Conservation (phyloP, 2,113 vertebrate genomes). For the Bambusicola thoracicus region DNA sequence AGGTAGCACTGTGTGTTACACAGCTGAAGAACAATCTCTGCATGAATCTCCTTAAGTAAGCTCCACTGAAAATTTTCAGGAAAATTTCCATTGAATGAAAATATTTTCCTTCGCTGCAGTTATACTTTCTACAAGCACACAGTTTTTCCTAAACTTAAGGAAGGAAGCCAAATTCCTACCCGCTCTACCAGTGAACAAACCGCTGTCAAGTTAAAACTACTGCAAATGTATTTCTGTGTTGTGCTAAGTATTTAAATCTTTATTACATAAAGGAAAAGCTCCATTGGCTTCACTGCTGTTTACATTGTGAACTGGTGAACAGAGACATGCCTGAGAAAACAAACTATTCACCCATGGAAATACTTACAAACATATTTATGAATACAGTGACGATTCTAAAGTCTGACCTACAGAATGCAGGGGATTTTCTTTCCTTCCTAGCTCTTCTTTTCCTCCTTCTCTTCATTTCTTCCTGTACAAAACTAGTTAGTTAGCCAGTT, state of each 20-base stretch:
- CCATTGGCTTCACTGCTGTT: not conserved
- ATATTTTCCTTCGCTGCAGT: slow-evolving; percentile 12
- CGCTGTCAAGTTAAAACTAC: not conserved
- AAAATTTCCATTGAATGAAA: not conserved
- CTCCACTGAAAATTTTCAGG: not conserved
- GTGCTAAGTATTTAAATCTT: not conserved
- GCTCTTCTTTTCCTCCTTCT: not conserved
- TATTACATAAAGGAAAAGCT: not conserved
- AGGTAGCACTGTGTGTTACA: rapidly evolving
- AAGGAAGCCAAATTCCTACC: not conserved
- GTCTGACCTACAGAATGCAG: not conserved
- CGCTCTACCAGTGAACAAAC: not conserved
- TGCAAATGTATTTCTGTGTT: not conserved
- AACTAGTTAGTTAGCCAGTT: not conserved
- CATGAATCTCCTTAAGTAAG: not conserved
- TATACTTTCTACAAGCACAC: not conserved
- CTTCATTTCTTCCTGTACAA: not conserved
- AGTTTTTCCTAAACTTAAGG: not conserved
- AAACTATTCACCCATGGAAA: not conserved
- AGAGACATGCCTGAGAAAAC: not conserved
- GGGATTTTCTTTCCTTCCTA: not conserved
- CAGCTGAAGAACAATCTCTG: not conserved
- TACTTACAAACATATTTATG: not conserved
- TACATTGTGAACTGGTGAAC: not conserved
- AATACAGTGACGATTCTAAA: not conserved